Conservation (phyloP, 2,888 invertebrate species). For the Agrotis exclamationis region DNA sequence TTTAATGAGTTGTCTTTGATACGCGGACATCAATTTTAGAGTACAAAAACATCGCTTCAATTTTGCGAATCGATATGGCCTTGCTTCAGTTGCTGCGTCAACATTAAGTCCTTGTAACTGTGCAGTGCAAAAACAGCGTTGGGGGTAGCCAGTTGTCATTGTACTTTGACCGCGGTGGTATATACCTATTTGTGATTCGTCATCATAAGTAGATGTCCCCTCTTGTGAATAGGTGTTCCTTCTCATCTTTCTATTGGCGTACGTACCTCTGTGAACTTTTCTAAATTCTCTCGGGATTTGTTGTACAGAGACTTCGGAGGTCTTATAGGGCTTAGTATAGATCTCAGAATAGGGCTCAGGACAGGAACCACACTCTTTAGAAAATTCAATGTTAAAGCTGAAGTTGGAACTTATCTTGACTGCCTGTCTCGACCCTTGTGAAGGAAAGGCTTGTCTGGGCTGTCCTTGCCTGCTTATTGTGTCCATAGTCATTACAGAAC, state of each 20-base stretch:
- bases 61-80: conserved; percentile 12
- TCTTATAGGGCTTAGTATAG: too few relatives aligned
- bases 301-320: conserved; percentile 12
- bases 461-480: conserved; percentile 4
- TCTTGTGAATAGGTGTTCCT: conserved; percentile 34
- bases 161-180: conserved; percentile 37
- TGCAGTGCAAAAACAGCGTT: conserved; percentile 69
- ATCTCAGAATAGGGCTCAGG: not conserved
- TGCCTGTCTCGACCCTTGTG: conserved; percentile 59
- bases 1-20: conserved; percentile 10
- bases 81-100: conserved; percentile 8
- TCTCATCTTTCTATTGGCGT: conserved; percentile 18
- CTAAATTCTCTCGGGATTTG: conserved; percentile 18
- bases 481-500: conserved; percentile 33
- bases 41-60: conserved; percentile 43
- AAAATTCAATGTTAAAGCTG: conserved; percentile 72
- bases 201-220: conserved; percentile 25
- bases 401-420: conserved; percentile 69
- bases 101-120: conserved; percentile 49
- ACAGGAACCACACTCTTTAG: conserved; percentile 57
- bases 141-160: conserved; percentile 49
- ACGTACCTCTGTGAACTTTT: conserved; percentile 23
- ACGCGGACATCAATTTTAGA: conserved; percentile 25
- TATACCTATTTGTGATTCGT: conserved; percentile 29
- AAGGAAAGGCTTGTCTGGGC: not conserved